Conservation (phyloP, 2,113 vertebrate species). For the Charadrius vociferus region DNA sequence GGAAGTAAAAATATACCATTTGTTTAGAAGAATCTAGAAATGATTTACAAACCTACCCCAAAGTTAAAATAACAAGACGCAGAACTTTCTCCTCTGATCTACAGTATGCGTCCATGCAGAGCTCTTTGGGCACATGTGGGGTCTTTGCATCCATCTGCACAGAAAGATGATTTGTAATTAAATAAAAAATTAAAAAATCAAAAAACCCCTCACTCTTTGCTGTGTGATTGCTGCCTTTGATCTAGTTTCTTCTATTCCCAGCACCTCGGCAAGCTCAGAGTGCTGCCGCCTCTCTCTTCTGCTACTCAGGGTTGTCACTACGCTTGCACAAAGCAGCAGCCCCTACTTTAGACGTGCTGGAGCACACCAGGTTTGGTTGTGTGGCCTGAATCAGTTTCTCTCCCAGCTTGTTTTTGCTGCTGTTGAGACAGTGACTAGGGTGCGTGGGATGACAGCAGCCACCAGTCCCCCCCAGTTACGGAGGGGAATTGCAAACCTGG, state of each 20-base stretch:
- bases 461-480: not conserved
- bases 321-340: not conserved
- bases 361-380: not conserved
- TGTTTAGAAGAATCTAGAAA: not conserved
- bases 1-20: conserved; percentile 6
- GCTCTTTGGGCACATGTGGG: not conserved
- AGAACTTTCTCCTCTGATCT: not conserved
- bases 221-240: not conserved
- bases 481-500: not conserved
- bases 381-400: not conserved
- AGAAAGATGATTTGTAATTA: not conserved
- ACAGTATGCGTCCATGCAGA: not conserved
- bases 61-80: not conserved
- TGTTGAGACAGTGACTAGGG: not conserved
- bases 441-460: not conserved
- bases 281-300: not conserved
- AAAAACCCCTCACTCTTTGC: not conserved
- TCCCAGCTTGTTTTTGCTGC: not conserved
- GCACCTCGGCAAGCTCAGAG: not conserved
- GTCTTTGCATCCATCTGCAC: not conserved
- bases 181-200: not conserved
- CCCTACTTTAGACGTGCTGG: fast-evolving
- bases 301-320: not conserved
- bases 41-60: not conserved
- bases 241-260: not conserved